phyloP scores from a whole-genome alignment of 2,113 vertebrate species.

The Turnix velox region DNA sequence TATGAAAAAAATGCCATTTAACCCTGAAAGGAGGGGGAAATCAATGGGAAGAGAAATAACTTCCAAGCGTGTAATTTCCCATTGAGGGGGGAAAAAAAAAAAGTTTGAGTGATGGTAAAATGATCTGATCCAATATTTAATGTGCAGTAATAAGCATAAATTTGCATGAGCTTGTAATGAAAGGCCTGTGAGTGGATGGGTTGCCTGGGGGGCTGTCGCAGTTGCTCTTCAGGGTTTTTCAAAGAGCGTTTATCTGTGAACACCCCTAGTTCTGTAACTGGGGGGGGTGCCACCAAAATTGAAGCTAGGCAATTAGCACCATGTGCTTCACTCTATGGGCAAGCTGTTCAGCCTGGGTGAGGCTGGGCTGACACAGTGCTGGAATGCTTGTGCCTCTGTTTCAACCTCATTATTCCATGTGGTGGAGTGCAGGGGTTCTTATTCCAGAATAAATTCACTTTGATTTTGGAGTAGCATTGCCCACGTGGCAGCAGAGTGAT shows the following conservation, averaged over 20 bases:
- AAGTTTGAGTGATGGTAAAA: not conserved
- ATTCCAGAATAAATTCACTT: not conserved
- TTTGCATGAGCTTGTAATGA: not conserved
- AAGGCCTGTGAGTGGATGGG: not conserved
- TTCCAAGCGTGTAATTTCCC: not conserved
- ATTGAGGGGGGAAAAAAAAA: not conserved
- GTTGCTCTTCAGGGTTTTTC: not conserved
- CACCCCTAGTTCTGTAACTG: not conserved
- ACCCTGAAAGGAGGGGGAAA: not conserved
- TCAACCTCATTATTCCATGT: rapidly evolving
- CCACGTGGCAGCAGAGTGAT: not conserved
- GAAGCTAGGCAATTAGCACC: rapidly evolving
- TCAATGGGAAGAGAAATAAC: not conserved
- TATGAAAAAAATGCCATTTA: not conserved
- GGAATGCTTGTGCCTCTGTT: not conserved
- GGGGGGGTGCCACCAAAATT: not conserved
- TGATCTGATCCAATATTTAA: not conserved
- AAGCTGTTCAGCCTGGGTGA: not conserved
- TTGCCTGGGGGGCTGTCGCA: not conserved
- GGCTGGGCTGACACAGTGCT: rapidly evolving
- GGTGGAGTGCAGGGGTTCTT: not conserved
- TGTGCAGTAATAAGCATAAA: not conserved
- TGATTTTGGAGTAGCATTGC: not conserved
- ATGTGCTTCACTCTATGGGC: not conserved
- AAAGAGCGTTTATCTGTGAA: not conserved